phyloP scores from a whole-genome alignment of 2,888 invertebrate species.

The Pterostichus madidus region DNA sequence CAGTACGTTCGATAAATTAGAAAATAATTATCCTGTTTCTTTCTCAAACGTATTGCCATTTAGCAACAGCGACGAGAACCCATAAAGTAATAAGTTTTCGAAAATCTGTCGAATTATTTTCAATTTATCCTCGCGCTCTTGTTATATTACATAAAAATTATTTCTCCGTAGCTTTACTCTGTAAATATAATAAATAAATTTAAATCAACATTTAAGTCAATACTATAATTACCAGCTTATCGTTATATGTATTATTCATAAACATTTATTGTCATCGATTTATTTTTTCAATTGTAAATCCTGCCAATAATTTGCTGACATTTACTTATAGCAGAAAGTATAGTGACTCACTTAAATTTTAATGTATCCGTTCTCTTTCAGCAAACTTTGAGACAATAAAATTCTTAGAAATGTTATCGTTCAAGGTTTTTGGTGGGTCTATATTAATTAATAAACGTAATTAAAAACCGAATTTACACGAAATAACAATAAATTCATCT shows the following conservation, averaged over 20 bases:
- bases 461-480: conserved; percentile 38
- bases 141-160: too few species aligned
- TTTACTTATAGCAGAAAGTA: conserved; percentile 8
- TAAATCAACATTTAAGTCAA: too few species aligned
- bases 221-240: not conserved
- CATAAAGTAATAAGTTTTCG: too few species aligned
- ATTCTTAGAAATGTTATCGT: conserved; percentile 39
- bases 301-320: conserved; percentile 22
- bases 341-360: conserved; percentile 2
- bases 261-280: not conserved
- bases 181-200: too few species aligned
- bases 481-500: conserved; percentile 36
- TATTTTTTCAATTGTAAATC: not conserved
- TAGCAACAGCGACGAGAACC: too few species aligned
- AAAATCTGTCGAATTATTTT: too few species aligned
- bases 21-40: too few species aligned
- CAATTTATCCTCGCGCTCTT: too few species aligned
- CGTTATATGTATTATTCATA: not conserved
- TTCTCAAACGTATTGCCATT: too few species aligned
- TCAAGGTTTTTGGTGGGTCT: conserved; percentile 30
- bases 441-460: conserved; percentile 26
- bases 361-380: conserved; percentile 19
- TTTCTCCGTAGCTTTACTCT: too few species aligned
- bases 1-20: too few species aligned
- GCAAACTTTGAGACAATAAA: conserved; percentile 21